phyloP scores from a whole-genome alignment of 2,888 invertebrate species.

The Rhorus exstirpatorius region DNA sequence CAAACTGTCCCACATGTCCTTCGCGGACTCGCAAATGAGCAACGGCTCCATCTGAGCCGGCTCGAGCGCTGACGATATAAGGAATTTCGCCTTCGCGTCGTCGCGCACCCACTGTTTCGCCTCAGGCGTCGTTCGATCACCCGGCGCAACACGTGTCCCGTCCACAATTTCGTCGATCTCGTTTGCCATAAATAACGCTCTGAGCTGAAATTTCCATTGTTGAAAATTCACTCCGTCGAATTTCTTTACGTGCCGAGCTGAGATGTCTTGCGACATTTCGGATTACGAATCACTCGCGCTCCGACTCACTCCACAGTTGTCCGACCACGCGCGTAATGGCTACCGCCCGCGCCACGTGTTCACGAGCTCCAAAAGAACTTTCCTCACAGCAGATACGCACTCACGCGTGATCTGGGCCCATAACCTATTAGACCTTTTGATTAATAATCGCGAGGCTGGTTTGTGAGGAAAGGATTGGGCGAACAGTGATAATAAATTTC shows the following conservation, averaged over 20 bases:
- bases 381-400: constrained; percentile 45
- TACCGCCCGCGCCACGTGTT: constrained; percentile 27
- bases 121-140: constrained; percentile 22
- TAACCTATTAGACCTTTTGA: constrained; percentile 22
- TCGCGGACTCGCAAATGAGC: constrained; percentile 51
- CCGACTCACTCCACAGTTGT: constrained; percentile 19
- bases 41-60: constrained; percentile 63
- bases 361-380: constrained; percentile 21
- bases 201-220: constrained; percentile 52
- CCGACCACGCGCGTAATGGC: constrained; percentile 23
- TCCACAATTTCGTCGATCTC: constrained; percentile 53
- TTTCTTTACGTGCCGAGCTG: constrained; percentile 49
- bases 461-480: background rate
- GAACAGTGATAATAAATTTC: no score
- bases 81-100: constrained; percentile 63
- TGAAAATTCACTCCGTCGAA: constrained; percentile 54
- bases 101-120: constrained; percentile 60
- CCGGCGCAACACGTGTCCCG: constrained; percentile 29
- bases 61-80: constrained; percentile 68
- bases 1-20: constrained; percentile 22
- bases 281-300: constrained; percentile 31
- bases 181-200: constrained; percentile 53
- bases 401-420: constrained; percentile 55
- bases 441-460: background rate
- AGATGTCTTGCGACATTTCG: constrained; percentile 52